Percentiles rank a stretch among this genome's conserved stretches.
Evolutionary conservation across 2,113 vertebrate species (phyloP).

Genomic region (Anguilla japonica): DNA sequence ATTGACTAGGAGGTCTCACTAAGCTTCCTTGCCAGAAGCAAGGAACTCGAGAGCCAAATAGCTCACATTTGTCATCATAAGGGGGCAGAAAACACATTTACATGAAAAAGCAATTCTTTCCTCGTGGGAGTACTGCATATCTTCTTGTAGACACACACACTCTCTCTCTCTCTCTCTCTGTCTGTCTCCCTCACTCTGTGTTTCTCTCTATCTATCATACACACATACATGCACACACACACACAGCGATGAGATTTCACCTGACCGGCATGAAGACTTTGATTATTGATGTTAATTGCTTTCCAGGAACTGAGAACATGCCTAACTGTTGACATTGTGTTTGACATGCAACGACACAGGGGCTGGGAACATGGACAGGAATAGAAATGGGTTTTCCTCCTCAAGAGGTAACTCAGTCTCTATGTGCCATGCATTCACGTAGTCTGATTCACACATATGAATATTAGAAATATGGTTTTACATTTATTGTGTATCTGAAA

Average conservation of each 20-base stretch:
- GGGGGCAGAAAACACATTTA: constrained; percentile 41
- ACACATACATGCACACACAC: not conserved
- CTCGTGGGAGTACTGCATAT: constrained; percentile 45
- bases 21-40: constrained; percentile 1
- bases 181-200: not conserved
- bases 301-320: not conserved
- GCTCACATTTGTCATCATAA: constrained; percentile 58
- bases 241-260: not conserved
- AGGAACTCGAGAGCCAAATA: constrained; percentile 16
- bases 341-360: not conserved
- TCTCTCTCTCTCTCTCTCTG: not conserved
- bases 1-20: not conserved
- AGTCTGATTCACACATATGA: not conserved
- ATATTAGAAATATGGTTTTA: not conserved
- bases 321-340: not conserved
- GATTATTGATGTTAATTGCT: constrained; percentile 1
- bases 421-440: not conserved
- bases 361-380: not conserved
- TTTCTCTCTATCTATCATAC: not conserved
- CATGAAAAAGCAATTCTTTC: constrained; percentile 53
- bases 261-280: not conserved
- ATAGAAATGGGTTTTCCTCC: not conserved
- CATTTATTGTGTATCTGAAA: not conserved
- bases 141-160: not conserved
- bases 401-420: not conserved